Evolutionary conservation across 2,888 invertebrate genomes (phyloP), one percentile per base, ranked within the genome.

Genomic region (Portevinia maculata): DNA sequence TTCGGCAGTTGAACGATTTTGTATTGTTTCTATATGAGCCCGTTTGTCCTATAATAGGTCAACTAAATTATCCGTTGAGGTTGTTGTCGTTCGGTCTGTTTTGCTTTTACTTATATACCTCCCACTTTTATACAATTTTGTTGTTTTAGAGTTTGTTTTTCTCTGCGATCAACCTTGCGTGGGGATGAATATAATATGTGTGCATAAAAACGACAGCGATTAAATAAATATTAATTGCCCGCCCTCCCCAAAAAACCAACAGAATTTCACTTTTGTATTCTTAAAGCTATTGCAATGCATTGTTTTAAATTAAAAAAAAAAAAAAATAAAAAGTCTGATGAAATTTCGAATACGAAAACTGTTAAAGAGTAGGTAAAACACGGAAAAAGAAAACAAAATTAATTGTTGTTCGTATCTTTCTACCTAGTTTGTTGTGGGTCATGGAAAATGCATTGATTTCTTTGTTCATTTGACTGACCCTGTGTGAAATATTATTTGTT

Each of bases 21-120:
- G 50, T 46, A 17, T 50, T 13, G 11, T 37, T 28, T 55, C 34
- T 44, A 39, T 39, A 24, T 24, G 24, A 2, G 24, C 32, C 44
- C 62, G 15, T 53, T 44, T 48, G 46, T 69, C 37, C 69, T 62
- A 62, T 76, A 62, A 69, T 76, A 62, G 76, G 76, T 69, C 69
- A 76, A 62, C 21, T 19, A 15, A 48, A 48, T 57, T 39, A 48
- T 32, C 21, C 30, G 13, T 44, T 24, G 59, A 59, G 65, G 74
- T 59, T 65, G 34, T 67, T 75, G 65, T 60, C n/a, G n/a, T n/a
- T n/a, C n/a, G n/a, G 52, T 67, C 50, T 67, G 44, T 59, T 65
- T 44, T 15, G 19, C 7, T 28, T 41, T n/a, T n/a, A n/a, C n/a
- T n/a, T n/a, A n/a, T n/a, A 8, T 52, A 41, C 57, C 73, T 48